A percentile compares a stretch with the other conserved stretches of the same genome.
phyloP scores from a whole-genome alignment of 2,113 vertebrate species.

The Pelecanus crispus region DNA sequence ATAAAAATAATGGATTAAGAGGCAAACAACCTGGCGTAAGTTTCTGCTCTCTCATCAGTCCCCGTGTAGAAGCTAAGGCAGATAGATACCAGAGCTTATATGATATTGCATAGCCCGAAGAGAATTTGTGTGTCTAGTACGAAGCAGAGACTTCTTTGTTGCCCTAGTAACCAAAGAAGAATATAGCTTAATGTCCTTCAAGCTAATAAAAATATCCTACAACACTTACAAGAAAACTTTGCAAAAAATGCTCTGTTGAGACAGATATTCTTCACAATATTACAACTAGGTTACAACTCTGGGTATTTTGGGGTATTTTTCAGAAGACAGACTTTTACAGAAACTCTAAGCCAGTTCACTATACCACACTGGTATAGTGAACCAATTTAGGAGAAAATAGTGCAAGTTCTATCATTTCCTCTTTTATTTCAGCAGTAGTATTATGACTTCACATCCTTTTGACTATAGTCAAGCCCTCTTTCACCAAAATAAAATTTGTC shows the following conservation, averaged over 20 bases:
- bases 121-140: background rate
- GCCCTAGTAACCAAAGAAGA: slow-evolving; percentile 44
- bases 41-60: background rate
- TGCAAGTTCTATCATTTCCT: background rate
- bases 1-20: background rate
- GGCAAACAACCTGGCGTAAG: background rate
- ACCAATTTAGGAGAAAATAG: background rate
- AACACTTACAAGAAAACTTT: background rate
- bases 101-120: background rate
- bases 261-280: background rate
- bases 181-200: slow-evolving; percentile 22
- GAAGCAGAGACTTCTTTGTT: background rate
- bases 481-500: background rate
- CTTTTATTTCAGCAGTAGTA: background rate
- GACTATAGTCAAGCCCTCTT: background rate
- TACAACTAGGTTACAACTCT: background rate
- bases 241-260: background rate
- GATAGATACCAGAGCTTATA: background rate
- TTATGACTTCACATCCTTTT: background rate
- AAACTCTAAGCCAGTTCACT: background rate
- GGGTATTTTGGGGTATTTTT: background rate
- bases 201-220: slow-evolving; percentile 34
- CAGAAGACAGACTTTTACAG: background rate
- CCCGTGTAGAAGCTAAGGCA: background rate
- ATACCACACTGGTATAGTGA: background rate